Percentiles rank a stretch among this genome's conserved stretches.
Conservation (phyloP, 2,113 vertebrate genomes). For the Laticauda colubrina region DNA sequence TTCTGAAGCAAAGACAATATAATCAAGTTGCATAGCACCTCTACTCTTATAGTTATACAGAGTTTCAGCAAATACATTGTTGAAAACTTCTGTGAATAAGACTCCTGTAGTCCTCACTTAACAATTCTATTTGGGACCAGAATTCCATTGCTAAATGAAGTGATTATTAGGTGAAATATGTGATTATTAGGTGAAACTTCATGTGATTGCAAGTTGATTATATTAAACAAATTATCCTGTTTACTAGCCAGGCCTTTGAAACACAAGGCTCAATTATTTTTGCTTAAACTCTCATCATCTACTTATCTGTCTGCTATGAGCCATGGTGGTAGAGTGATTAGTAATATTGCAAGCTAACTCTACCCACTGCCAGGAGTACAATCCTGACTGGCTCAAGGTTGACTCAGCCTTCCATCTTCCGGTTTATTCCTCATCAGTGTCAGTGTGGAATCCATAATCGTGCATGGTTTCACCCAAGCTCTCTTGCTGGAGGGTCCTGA, state of each 20-base stretch:
- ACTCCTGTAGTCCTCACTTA: not conserved
- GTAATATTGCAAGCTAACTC: not conserved
- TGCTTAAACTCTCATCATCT: not conserved
- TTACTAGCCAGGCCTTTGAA: not conserved
- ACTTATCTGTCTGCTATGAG: not conserved
- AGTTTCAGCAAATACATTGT: not conserved
- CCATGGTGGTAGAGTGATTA: not conserved
- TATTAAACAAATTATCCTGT: not conserved
- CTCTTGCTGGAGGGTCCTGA: too few relatives aligned
- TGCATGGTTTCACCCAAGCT: too few relatives aligned
- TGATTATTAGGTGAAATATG: not conserved
- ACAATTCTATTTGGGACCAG: not conserved
- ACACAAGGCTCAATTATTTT: not conserved
- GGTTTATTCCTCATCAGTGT: too few relatives aligned
- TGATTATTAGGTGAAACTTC: not conserved
- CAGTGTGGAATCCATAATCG: too few relatives aligned
- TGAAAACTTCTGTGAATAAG: not conserved
- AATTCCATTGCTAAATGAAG: not conserved
- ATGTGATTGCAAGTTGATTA: not conserved
- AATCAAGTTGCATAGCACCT: not conserved
- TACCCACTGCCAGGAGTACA: not conserved
- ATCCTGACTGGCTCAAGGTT: not conserved
- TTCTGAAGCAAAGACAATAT: slow-evolving; percentile 18
- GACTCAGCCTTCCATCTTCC: not conserved
- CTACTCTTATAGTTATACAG: not conserved